These are phyloP conservation scores for Leistus spinibarbis DNA, from an alignment of 2,888 invertebrate genomes.

Conservation along the genomic window DNA sequence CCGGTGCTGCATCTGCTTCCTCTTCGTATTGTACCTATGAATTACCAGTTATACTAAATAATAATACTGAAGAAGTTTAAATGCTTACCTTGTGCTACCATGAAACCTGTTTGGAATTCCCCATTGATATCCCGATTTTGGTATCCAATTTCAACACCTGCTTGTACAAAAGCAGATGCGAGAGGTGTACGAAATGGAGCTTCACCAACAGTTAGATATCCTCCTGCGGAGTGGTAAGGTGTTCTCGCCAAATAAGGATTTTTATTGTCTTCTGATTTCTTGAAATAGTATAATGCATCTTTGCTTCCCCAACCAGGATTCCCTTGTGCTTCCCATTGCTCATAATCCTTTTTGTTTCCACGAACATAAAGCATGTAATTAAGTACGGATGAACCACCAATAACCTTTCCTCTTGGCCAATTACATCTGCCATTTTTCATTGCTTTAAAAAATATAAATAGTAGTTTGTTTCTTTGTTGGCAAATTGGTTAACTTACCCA, in stretches of 20 bases:
- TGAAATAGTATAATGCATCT: conserved; percentile 82
- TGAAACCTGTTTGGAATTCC: conserved; percentile 84
- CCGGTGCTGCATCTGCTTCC: conserved; percentile 88
- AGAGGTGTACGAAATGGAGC: conserved; percentile 87
- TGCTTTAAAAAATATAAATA: conserved; percentile 61
- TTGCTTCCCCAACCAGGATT: conserved; percentile 88
- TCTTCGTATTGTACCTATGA: conserved; percentile 71
- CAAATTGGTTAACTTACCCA: conserved; percentile 63
- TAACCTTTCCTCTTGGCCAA: conserved; percentile 90
- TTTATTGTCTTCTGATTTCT: conserved; percentile 89
- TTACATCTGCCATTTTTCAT: conserved; percentile 86
- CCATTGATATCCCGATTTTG: conserved; percentile 87
- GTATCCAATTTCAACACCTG: conserved; percentile 83
- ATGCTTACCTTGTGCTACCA: conserved; percentile 77
- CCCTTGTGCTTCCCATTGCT: conserved; percentile 85
- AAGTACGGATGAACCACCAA: conserved; percentile 87
- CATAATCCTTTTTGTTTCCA: conserved; percentile 89
- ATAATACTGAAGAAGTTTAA: not conserved
- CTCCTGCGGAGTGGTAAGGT: conserved; percentile 79
- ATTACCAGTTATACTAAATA: not conserved
- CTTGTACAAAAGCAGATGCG: conserved; percentile 80
- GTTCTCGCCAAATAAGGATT: conserved; percentile 83
- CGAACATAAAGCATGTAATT: conserved; percentile 92
- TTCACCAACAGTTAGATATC: conserved; percentile 83
- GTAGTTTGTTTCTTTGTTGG: not conserved